Evolutionary conservation across 2,113 vertebrate species (phyloP), one percentile per base, ranked within the genome.

Genomic region (Upupa epops): DNA sequence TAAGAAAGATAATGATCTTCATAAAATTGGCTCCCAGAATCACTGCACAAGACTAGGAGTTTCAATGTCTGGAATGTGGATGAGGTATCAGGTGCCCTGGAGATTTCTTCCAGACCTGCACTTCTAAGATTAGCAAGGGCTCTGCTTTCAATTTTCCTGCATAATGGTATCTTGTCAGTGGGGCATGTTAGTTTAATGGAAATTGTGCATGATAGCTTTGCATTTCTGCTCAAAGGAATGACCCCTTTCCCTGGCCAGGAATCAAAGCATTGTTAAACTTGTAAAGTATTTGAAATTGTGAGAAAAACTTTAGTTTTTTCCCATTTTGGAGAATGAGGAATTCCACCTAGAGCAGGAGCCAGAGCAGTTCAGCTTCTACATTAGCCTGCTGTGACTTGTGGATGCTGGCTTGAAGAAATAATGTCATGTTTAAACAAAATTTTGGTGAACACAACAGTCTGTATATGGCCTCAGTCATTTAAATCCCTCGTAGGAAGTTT

Each of bases 51-150:
- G 49, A 64, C 77, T 0, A 3, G 2, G 42, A 56, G 32, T 71
- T 83, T 85, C 78, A 77, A 70, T 87, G 82, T 72, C 66, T 94
- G 85, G 90, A 93, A 93, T 90, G 81, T 89, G 90, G 83, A 96
- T 94, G 90, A 95, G 74, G 71, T 65, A 81, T 77, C 61, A 63
- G 20, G 26, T 92, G 55, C 81, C 75, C 34, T 88, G 68, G 86
- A 96, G 77, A 82, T 76, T 90, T 51, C 72, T 92, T 92, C 81
- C 78, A 93, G 81, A 70, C 14, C 51, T 73, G 78, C 13, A 5
- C 85, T 80, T 80, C 55, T 91, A 34, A 87, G 81, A 89, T 85
- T 82, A 89, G 56, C 28, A 79, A 89, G 48, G 37, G 34, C 34
- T 93, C 71, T 93, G 88, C 71, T 94, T 90, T 91, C 2, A 5